Evolutionary conservation across 1,140 invertebrate species (phyloP), one percentile per base, ranked within the genome.

Genomic region (Charaxes varanes): DNA sequence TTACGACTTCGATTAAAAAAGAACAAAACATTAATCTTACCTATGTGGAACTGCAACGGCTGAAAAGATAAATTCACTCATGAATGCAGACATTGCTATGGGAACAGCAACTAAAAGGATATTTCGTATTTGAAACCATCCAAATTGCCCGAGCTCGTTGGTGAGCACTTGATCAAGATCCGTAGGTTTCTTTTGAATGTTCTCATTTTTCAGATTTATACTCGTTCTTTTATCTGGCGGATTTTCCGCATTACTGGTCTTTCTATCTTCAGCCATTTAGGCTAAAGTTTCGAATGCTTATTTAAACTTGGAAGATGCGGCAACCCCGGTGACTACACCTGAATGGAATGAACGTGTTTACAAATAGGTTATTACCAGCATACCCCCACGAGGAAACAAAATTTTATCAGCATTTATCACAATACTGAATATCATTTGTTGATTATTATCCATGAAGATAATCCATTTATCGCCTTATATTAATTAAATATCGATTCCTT

Each of bases 41-140:
- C 69, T 73, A 30, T 73, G 65, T 3, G 63, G 61, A 2, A 62
- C 46, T 13, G 53, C 57, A n/a, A 63, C 57, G 3, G 65, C 65
- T 1, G 65, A 70, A 38, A 73, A 70, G 12, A 70, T 66, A 33
- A 66, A 74, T 44, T 74, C 66, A 40, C 50, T 62, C 54, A 64
- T 65, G 27, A 71, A 66, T 0, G 57, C 66, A 0, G 62, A 68
- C 48, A 59, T 63, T 4, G 62, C 53, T 16, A 69, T 58, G 1
- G 67, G 67, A 0, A 69, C n/a, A 8, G 65, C 13, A 0, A 65
- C 50, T 5, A 69, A 34, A 6, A 62, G 21, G 2, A 71, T 38
- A 27, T 56, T 64, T 0, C 12, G 28, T 3, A 64, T 24, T 44
- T 70, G 66, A 30, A 60, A 73, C 11, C 54, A 7, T 0, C 66